Percentiles rank a stretch among this genome's conserved stretches.
Conservation (phyloP, 2,888 invertebrate genomes). For the Lepidocyrtinus sp. region DNA sequence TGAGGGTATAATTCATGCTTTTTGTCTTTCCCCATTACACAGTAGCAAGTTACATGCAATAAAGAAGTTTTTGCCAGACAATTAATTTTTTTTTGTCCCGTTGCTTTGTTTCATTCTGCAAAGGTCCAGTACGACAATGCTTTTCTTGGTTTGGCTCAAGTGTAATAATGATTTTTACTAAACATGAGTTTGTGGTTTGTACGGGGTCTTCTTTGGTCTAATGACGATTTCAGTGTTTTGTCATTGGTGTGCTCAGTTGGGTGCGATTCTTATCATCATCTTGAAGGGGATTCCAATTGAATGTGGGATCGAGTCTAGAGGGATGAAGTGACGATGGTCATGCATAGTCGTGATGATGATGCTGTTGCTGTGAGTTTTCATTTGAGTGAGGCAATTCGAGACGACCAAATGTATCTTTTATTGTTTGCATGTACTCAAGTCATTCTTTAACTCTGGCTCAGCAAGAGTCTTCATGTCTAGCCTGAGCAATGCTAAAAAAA, state of each 20-base stretch:
- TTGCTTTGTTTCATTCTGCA: conserved; percentile 13
- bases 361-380: conserved; percentile 38
- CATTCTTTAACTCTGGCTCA: too few species aligned
- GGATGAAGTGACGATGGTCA: neutral
- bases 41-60: conserved; percentile 4
- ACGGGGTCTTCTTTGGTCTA: neutral
- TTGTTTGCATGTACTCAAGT: too few species aligned
- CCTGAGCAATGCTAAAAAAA: too few species aligned
- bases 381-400: neutral
- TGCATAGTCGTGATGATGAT: conserved; percentile 8
- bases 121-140: neutral
- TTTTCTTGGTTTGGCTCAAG: neutral
- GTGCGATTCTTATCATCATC: neutral
- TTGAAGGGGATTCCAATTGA: neutral
- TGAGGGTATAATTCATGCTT: neutral
- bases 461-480: neutral
- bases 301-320: too few species aligned
- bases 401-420: neutral
- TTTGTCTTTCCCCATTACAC: conserved; percentile 1
- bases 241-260: neutral
- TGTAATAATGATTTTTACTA: neutral
- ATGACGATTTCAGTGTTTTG: neutral
- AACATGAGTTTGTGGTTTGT: too few species aligned
- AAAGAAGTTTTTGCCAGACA: conserved; percentile 10
- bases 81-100: conserved; percentile 19